These are phyloP conservation scores for Podabrus alpinus DNA, from an alignment of 2,888 invertebrate genomes.

Conservation along the genomic window DNA sequence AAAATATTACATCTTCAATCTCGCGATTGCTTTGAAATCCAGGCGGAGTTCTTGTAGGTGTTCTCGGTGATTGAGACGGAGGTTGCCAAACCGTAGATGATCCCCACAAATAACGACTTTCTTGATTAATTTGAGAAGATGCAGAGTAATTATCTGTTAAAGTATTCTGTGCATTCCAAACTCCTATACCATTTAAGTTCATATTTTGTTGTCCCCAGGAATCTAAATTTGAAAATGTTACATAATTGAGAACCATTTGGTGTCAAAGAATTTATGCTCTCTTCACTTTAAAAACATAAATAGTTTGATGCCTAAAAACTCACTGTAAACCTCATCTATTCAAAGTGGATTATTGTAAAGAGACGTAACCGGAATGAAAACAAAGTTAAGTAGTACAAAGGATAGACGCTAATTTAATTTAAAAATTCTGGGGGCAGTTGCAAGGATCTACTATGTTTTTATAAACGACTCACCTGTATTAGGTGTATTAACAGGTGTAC, in stretches of 20 bases:
- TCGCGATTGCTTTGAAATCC: slow-evolving; percentile 46
- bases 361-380: no score
- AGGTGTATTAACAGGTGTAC: neutral
- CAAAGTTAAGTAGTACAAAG: no score
- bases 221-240: slow-evolving; percentile 14
- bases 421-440: no score
- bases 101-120: slow-evolving; percentile 51
- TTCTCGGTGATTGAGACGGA: slow-evolving; percentile 43
- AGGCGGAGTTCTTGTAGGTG: slow-evolving; percentile 53
- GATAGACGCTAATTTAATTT: no score
- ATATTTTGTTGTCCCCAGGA: slow-evolving; percentile 20
- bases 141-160: slow-evolving; percentile 8
- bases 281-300: no score
- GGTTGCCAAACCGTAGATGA: slow-evolving; percentile 54
- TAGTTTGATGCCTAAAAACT: no score
- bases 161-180: slow-evolving; percentile 13
- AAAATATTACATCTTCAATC: slow-evolving; percentile 33
- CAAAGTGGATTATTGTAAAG: no score
- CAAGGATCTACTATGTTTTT: no score
- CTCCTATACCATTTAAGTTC: slow-evolving; percentile 5
- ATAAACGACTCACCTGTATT: slow-evolving; percentile 8
- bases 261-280: no score
- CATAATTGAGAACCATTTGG: neutral
- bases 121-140: slow-evolving; percentile 21
- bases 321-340: no score